Percentiles rank a stretch among this genome's conserved stretches.
Conservation (phyloP, 2,888 invertebrate species). For the Acleris literana region DNA sequence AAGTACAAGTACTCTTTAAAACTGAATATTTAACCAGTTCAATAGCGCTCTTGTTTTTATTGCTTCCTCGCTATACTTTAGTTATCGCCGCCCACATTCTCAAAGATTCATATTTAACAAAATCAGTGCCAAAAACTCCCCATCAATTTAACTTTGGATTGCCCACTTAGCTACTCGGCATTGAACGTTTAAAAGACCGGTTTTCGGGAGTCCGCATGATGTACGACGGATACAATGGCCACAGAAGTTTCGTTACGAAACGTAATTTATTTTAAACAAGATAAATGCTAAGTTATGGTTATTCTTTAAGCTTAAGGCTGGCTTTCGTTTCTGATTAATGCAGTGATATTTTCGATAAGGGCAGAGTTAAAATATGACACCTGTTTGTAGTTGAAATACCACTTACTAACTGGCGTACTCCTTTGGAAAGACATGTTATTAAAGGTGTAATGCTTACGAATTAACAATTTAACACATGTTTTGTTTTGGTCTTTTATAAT, state of each 20-base stretch:
- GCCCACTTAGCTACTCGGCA: too few relatives aligned
- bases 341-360: not conserved
- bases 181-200: slow-evolving; percentile 17
- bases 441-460: too few relatives aligned
- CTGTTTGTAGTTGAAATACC: not conserved
- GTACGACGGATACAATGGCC: slow-evolving; percentile 23
- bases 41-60: slow-evolving; percentile 32
- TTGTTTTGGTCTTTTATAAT: too few relatives aligned
- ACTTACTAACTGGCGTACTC: not conserved
- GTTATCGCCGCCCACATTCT: slow-evolving; percentile 30
- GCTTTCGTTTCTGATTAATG: slow-evolving; percentile 1
- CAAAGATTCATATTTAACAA: slow-evolving; percentile 15
- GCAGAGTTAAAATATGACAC: not conserved
- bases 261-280: slow-evolving; percentile 21
- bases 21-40: slow-evolving; percentile 32
- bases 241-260: slow-evolving; percentile 26
- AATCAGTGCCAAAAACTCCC: too few relatives aligned
- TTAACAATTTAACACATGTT: too few relatives aligned
- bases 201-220: slow-evolving; percentile 22
- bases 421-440: too few relatives aligned
- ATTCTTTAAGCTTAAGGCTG: slow-evolving; percentile 10
- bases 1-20: slow-evolving; percentile 32
- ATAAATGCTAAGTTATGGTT: slow-evolving; percentile 16
- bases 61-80: slow-evolving; percentile 27
- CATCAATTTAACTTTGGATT: too few relatives aligned